Conservation (phyloP, 1,140 invertebrate species). For the Drosophila suzukii region DNA sequence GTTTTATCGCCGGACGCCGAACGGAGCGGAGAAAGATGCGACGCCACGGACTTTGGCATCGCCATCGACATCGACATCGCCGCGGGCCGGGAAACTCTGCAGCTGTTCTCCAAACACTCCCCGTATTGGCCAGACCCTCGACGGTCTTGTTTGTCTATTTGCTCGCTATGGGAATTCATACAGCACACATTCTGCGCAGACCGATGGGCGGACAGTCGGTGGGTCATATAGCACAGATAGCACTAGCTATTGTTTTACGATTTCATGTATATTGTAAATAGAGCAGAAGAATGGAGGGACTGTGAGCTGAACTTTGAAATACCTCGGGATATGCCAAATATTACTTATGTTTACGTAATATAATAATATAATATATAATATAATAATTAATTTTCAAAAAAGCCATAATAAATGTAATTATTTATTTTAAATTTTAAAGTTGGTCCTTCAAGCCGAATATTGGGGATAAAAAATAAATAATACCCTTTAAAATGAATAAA, state of each 20-base stretch:
- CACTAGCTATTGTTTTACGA: constrained; percentile 77
- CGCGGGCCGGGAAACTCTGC: constrained; percentile 69
- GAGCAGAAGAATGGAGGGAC: not conserved
- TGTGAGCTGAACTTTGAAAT: constrained; percentile 4
- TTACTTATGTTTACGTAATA: too few species aligned
- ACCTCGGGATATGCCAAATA: not conserved
- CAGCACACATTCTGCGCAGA: constrained; percentile 42
- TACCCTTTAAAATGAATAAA: not conserved
- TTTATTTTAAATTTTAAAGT: too few species aligned
- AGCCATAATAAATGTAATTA: too few species aligned
- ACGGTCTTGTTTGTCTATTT: constrained; percentile 66
- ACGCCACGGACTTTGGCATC: constrained; percentile 24
- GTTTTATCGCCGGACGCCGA: constrained; percentile 50
- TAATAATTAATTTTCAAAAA: too few species aligned
- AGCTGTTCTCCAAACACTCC: constrained; percentile 46
- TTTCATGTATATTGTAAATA: constrained; percentile 71
- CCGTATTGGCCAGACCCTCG: constrained; percentile 19
- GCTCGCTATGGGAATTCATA: constrained; percentile 68
- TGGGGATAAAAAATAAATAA: too few species aligned
- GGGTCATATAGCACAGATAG: constrained; percentile 66
- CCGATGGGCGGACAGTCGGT: constrained; percentile 37
- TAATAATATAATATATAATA: too few species aligned
- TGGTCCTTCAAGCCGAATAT: too few species aligned
- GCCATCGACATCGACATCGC: constrained; percentile 27
- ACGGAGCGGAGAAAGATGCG: constrained; percentile 50